Conservation (phyloP, 2,888 invertebrate genomes). For the Hyles lineata region DNA sequence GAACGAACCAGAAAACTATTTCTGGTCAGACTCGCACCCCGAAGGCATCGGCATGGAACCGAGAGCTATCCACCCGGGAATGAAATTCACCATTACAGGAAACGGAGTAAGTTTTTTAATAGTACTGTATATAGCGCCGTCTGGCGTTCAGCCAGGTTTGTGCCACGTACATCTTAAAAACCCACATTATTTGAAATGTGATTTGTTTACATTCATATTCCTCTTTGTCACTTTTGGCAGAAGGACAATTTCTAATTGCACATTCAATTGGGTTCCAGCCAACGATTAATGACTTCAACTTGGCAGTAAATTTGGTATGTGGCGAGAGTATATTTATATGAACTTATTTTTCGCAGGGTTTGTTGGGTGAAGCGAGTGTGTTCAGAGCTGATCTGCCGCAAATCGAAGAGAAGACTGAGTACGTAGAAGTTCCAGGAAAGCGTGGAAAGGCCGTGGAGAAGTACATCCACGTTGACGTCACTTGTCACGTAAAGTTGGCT, state of each 20-base stretch:
- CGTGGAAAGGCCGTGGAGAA: slow-evolving; percentile 84
- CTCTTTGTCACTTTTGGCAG: slow-evolving; percentile 53
- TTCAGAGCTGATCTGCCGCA: slow-evolving; percentile 89
- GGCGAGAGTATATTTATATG: slow-evolving; percentile 44
- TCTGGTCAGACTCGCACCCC: slow-evolving; percentile 91
- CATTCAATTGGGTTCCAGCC: slow-evolving; percentile 55
- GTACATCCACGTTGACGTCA: slow-evolving; percentile 88
- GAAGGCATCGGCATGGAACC: slow-evolving; percentile 89
- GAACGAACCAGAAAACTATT: slow-evolving; percentile 86
- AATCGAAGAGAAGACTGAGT: slow-evolving; percentile 86
- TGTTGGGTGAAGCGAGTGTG: slow-evolving; percentile 87
- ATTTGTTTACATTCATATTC: slow-evolving; percentile 53
- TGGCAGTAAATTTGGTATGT: slow-evolving; percentile 47
- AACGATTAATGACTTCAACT: slow-evolving; percentile 48
- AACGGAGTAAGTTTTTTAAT: slow-evolving; percentile 77
- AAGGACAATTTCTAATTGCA: slow-evolving; percentile 56
- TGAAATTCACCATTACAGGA: slow-evolving; percentile 87
- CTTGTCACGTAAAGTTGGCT: slow-evolving; percentile 86
- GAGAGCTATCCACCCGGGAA: slow-evolving; percentile 87
- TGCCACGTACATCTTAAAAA: slow-evolving; percentile 34
- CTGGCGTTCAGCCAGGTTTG: slow-evolving; percentile 50
- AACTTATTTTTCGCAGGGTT: slow-evolving; percentile 60
- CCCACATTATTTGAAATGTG: slow-evolving; percentile 32
- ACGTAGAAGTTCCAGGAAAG: slow-evolving; percentile 81
- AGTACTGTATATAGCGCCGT: slow-evolving; percentile 26